phyloP scores from a whole-genome alignment of 1,140 invertebrate species.

The Babylonia areolata region DNA sequence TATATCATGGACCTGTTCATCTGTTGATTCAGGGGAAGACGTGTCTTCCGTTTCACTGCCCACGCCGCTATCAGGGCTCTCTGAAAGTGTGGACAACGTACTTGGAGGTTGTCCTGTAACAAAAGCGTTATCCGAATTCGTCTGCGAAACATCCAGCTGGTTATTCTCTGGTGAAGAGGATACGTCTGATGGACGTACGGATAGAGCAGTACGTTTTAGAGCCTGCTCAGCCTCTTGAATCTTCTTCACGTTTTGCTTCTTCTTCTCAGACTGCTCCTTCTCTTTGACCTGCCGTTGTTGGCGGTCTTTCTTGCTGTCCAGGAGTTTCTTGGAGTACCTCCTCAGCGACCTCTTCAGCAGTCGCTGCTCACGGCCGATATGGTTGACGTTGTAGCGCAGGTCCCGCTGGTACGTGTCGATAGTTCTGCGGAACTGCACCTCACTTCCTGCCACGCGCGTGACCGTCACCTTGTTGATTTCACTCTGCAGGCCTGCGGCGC shows the following conservation, averaged over 20 bases:
- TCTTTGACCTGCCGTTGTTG: constrained; percentile 33
- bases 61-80: background rate
- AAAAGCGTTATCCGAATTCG: background rate
- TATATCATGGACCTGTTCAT: background rate
- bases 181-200: constrained; percentile 13
- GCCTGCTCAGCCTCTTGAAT: background rate
- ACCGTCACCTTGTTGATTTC: constrained; percentile 59
- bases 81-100: background rate
- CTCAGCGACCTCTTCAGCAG: constrained; percentile 47
- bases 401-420: constrained; percentile 53
- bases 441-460: constrained; percentile 56
- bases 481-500: constrained; percentile 56
- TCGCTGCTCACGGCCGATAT: constrained; percentile 51
- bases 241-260: constrained; percentile 18
- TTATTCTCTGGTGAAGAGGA: background rate
- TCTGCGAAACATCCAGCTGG: constrained; percentile 15
- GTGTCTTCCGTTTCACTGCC: background rate
- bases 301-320: constrained; percentile 39
- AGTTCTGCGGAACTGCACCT: constrained; percentile 51
- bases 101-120: background rate
- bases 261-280: constrained; percentile 21
- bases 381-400: constrained; percentile 50
- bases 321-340: constrained; percentile 49
- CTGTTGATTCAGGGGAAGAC: background rate
- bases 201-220: background rate